Percentiles rank a stretch among this genome's conserved stretches.
phyloP scores from a whole-genome alignment of 2,888 invertebrate genomes.

The Leptopilina syphax region DNA sequence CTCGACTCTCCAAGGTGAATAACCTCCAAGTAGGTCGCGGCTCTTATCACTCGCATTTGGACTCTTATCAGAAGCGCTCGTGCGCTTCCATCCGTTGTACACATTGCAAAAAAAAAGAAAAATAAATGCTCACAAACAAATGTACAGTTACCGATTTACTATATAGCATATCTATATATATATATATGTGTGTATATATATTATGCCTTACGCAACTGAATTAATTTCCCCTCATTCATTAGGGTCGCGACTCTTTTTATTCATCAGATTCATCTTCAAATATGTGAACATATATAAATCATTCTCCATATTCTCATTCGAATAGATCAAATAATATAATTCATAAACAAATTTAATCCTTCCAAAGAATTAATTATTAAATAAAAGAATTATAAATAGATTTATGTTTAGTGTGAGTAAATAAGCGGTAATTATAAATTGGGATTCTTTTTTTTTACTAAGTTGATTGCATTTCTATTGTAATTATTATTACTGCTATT shows the following conservation, averaged over 20 bases:
- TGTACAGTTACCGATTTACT: conserved; percentile 31
- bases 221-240: conserved; percentile 8
- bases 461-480: no score
- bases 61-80: conserved; percentile 67
- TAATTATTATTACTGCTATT: no score
- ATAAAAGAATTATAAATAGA: background rate
- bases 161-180: background rate
- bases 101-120: conserved; percentile 23
- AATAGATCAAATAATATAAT: background rate
- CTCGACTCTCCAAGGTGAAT: conserved; percentile 70
- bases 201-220: conserved; percentile 18
- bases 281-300: background rate
- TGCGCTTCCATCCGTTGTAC: conserved; percentile 23
- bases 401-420: no score
- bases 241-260: conserved; percentile 4
- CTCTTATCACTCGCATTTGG: conserved; percentile 69
- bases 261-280: background rate
- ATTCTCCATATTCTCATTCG: no score
- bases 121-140: conserved; percentile 25
- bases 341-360: background rate
- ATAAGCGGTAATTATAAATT: no score
- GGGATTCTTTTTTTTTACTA: no score
- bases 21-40: conserved; percentile 74
- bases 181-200: background rate
- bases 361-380: no score